Evolutionary conservation across 2,797 vertebrate species (phyloP), one percentile per base, ranked within the genome.

Genomic region (Eulemur albifrons): DNA sequence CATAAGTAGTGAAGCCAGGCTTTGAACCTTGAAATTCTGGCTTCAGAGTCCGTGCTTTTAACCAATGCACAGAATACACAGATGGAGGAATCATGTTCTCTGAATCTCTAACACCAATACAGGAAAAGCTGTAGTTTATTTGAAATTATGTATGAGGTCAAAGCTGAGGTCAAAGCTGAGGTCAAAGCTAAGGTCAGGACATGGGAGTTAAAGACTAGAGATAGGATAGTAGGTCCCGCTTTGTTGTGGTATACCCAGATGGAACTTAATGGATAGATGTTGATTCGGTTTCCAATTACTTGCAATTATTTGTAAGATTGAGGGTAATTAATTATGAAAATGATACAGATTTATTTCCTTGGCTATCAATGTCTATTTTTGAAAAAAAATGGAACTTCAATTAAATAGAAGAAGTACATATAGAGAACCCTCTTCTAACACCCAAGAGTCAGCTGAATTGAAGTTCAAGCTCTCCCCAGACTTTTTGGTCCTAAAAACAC

Each of bases 331-430:
- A 77, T 61, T 92, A 48, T 32, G 4, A 81, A 6, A 75, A 63
- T 40, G 1, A 48, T 8, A 61, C 9, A 61, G 38, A 38, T 45
- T 63, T 77, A 15, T 75, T 89, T 63, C 25, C 50, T 32, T 96
- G 25, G 12, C 63, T 59, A 89, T 12, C 43, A 89, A 69, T 40
- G 79, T 52, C 38, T 30, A 82, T 61, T 87, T 89, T 73, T 52
- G 2, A 88, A 93, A 61, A 75, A 91, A 94, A 88, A 76, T 48
- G 4, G 81, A 95, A 85, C 13, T 84, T 69, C 12, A 93, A 17
- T 90, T 90, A 40, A 57, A 65, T 67, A 59, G n/a, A 81, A 76
- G 40, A 77, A 81, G 17, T 35, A 90, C 11, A 35, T 38, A 35
- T 72, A 73, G 15, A 67, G 7, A 65, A 65, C 4, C 12, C 17